Evolutionary conservation across 2,797 vertebrate species (phyloP).

Genomic region (Tachyglossus aculeatus): DNA sequence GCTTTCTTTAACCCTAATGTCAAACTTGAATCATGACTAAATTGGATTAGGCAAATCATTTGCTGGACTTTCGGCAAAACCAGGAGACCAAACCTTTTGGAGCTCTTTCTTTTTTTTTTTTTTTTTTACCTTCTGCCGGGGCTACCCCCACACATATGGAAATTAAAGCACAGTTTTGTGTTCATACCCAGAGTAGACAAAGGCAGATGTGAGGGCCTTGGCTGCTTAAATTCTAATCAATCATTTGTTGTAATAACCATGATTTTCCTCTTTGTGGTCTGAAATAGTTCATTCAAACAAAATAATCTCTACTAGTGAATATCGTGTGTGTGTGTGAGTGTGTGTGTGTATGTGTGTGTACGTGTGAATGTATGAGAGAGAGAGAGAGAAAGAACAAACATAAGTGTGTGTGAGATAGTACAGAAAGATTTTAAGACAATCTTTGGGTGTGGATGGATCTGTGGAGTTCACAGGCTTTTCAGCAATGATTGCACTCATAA

Average conservation of each 20-base stretch:
- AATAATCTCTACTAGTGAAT: too few species aligned
- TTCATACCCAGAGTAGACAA: neutral
- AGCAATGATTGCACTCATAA: too few species aligned
- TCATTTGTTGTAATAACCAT: conserved; percentile 22
- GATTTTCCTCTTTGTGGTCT: conserved; percentile 47
- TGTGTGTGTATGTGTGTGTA: too few species aligned
- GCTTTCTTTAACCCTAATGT: accelerated
- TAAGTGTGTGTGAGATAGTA: too few species aligned
- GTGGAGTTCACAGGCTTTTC: too few species aligned
- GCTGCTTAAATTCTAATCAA: neutral
- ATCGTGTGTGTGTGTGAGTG: too few species aligned
- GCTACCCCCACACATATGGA: neutral
- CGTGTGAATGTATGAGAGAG: too few species aligned
- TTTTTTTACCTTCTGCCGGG: accelerated
- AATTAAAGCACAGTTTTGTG: neutral
- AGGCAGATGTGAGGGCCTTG: neutral
- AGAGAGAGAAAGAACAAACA: too few species aligned
- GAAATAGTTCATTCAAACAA: neutral
- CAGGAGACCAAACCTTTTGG: neutral
- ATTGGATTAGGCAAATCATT: neutral
- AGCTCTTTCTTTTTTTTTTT: neutral
- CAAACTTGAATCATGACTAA: neutral
- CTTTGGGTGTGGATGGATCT: too few species aligned
- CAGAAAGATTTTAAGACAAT: too few species aligned
- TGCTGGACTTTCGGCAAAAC: neutral